These are phyloP conservation scores for Linurgus olivaceus DNA, from an alignment of 2,797 vertebrate species.

Conservation along the genomic window DNA sequence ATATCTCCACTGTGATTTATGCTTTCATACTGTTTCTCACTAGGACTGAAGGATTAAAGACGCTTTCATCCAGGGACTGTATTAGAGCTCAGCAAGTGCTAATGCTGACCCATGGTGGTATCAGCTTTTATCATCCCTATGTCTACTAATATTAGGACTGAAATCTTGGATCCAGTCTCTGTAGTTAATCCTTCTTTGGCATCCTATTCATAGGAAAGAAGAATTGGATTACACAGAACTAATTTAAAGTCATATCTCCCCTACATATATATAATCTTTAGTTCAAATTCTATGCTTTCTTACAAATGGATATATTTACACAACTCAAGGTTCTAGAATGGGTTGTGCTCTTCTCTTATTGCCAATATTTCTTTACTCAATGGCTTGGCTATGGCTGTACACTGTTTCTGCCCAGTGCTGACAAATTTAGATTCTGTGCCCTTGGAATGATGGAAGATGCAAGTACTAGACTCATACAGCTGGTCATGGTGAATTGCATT, in stretches of 20 bases:
- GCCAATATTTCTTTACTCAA: not conserved
- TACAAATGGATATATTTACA: not conserved
- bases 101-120: not conserved
- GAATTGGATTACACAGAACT: not conserved
- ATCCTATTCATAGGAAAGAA: not conserved
- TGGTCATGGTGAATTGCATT: not conserved
- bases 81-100: not conserved
- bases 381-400: not conserved
- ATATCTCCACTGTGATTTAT: not conserved
- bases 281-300: not conserved
- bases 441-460: not conserved
- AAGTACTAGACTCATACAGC: not conserved
- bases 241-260: not conserved
- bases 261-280: not conserved
- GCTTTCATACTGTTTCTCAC: not conserved
- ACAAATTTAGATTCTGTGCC: constrained; percentile 8
- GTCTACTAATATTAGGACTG: not conserved
- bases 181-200: not conserved
- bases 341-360: not conserved
- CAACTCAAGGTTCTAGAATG: not conserved
- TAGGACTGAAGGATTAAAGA: not conserved
- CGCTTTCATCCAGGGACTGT: not conserved
- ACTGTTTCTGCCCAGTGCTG: not conserved
- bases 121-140: not conserved
- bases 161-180: not conserved